Evolutionary conservation across 53 echinoderm and acorn worm genomes (phyloP), one percentile per base, ranked within the genome.

Genomic region (Crossaster papposus): DNA sequence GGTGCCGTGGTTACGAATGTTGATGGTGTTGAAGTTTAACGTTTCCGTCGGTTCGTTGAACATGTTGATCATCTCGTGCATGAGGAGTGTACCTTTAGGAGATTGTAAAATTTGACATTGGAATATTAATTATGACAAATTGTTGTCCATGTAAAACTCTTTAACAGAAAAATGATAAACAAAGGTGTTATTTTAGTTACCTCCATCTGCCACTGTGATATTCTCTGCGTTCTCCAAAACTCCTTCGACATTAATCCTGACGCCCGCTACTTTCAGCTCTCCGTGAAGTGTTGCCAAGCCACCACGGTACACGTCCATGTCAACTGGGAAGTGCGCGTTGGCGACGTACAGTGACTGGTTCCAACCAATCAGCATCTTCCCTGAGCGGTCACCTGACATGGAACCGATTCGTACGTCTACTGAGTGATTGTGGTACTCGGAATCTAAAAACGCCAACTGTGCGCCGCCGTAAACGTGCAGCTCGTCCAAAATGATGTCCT

Each of bases 11-110:
- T 96, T 96, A 71, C 96, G 93, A 44, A 96, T 82, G 38, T 90
- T 88, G 81, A 94, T 90, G 70, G 90, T 77, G 54, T 90, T 72
- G 83, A 96, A 96, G 70, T 83, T 50, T 51, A 96, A 91, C 11
- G 91, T 90, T 54, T 93, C 85, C 54, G 96, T 96, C n/a, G 94
- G 32, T 30, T 89, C 79, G 14, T 94, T 94, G 50, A 92, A 85
- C 1, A 93, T 52, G 64, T 90, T 91, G 74, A 96, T 92, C 96
- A 96, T 96, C 82, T 96, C 94, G 85, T 96, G 96, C 96, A 96
- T 96, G 77, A 92, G 85, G 36, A 96, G 77, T 17, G 86, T 90
- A 35, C 96, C 96, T 96, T 36, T 18, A 86, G 14, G 30, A n/a
- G 15, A 2, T 20, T 5, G 18, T 44, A 1, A 44, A 0, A 44